Base-by-base conservation (phyloP, 2,888 invertebrate species). In the Pristionchus exspectatus region DNA sequence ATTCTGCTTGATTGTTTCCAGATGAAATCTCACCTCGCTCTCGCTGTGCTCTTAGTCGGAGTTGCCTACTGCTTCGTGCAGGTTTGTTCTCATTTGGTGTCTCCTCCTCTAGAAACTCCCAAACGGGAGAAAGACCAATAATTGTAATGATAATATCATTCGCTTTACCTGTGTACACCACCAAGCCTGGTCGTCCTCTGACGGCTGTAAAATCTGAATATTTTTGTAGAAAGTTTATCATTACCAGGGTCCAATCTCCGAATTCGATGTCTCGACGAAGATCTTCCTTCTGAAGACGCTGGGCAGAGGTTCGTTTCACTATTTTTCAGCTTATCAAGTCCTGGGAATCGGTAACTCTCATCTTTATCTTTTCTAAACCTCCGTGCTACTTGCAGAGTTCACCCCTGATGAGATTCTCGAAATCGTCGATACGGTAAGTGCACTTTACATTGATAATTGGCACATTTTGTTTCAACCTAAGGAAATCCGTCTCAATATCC, bases 271-370 rank as follows among this genome's bases (percentile, higher is more conserved):
- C 21, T 21, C 21, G 33, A 77, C 44, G 44, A 77, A 77, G 44
- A n/a, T 77, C 24, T 77, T 77, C 77, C 38, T 77, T n/a, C 7
- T 77, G 24, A 77, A 77, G 77, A 21, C 77, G 44, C 77, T 77
- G 24, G 77, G 77, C 2, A 21, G 77, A 77, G 77, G 77, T 77
- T 44, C 21, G 74, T 77, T 21, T 4, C 14, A 66, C n/a, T n/a
- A n/a, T 18, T 66, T 56, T 21, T 56, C 56, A 3, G 1, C 21
- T 18, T 56, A 5, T 21, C 18, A 5, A 4, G 16, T 56, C 56
- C 21, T 56, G 56, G 2, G 2, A 56, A 21, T 16, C 56, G 18
- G 10, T 56, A 4, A 16, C 18, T 54, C 18, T 18, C 9, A 54
- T 18, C 54, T 12, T 18, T 18, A 1, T 54, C 54, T 54, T 2